Percentiles rank a stretch among this genome's conserved stretches.
Conservation (phyloP, 2,888 invertebrate species). For the Polydrusus pterygomalis region DNA sequence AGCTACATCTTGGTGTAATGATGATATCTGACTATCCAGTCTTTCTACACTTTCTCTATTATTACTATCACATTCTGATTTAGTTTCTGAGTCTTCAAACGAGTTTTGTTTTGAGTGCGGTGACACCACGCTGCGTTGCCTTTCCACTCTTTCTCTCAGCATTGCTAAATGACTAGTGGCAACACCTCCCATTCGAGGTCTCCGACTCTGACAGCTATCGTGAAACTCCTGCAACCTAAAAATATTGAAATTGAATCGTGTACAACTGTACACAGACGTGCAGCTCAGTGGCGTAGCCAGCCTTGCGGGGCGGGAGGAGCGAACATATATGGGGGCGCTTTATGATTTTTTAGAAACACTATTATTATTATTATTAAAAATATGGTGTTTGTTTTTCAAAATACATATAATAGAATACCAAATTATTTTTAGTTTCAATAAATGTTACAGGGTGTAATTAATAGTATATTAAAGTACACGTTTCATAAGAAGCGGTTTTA, state of each 20-base stretch:
- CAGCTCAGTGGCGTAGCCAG: no score
- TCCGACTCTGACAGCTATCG: conserved; percentile 62
- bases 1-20: conserved; percentile 89
- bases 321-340: no score
- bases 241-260: neutral
- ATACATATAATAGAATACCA: no score
- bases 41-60: conserved; percentile 77
- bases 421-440: no score
- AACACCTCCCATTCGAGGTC: conserved; percentile 67
- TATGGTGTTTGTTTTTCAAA: no score
- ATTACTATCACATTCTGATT: conserved; percentile 42
- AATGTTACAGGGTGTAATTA: no score
- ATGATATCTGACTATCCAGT: conserved; percentile 87
- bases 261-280: no score
- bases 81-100: conserved; percentile 73
- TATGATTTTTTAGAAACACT: no score
- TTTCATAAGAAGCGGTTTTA: no score
- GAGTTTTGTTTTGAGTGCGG: conserved; percentile 76
- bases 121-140: conserved; percentile 77
- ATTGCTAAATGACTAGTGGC: conserved; percentile 71
- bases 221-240: conserved; percentile 68
- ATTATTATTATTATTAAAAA: no score
- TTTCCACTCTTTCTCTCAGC: conserved; percentile 80
- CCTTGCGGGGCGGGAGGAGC: no score
- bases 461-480: no score